Percentiles rank a stretch among this genome's conserved stretches.
phyloP scores from a whole-genome alignment of 30 jellyfish, hydroid and myxozoan genomes.

The Hydractinia echinata region DNA sequence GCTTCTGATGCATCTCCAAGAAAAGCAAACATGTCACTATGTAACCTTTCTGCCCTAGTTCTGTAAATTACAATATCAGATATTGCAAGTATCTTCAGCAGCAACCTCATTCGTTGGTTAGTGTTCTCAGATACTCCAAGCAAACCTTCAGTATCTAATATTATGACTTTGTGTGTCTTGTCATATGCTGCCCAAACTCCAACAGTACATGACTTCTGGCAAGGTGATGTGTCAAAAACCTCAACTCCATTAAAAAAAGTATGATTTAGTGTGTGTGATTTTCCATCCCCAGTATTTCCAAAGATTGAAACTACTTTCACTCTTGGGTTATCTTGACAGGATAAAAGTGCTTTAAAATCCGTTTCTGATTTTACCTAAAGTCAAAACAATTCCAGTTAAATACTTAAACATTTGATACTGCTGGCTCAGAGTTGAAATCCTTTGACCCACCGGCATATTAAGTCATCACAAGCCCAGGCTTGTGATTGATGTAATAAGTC shows the following conservation, averaged over 20 bases:
- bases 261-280: constrained; percentile 91
- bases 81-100: constrained; percentile 83
- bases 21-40: constrained; percentile 93
- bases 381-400: not conserved
- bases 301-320: constrained; percentile 90
- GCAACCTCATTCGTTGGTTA: constrained; percentile 90
- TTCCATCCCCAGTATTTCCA: constrained; percentile 99
- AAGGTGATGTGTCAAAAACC: constrained; percentile 78
- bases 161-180: constrained; percentile 57
- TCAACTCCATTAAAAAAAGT: constrained; percentile 89
- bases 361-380: constrained; percentile 59
- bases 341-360: constrained; percentile 52
- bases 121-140: constrained; percentile 94
- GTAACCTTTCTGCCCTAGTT: constrained; percentile 97
- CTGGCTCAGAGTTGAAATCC: too few species aligned
- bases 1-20: constrained; percentile 99
- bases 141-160: constrained; percentile 94
- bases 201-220: constrained; percentile 97
- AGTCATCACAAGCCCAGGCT: too few species aligned
- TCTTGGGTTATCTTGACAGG: constrained; percentile 58
- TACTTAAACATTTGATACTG: too few species aligned
- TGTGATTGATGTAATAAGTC: too few species aligned
- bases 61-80: constrained; percentile 95
- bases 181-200: constrained; percentile 98
- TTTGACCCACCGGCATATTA: too few species aligned